Evolutionary conservation across 1,140 invertebrate genomes (phyloP).

Genomic region (Araneus ventricosus): DNA sequence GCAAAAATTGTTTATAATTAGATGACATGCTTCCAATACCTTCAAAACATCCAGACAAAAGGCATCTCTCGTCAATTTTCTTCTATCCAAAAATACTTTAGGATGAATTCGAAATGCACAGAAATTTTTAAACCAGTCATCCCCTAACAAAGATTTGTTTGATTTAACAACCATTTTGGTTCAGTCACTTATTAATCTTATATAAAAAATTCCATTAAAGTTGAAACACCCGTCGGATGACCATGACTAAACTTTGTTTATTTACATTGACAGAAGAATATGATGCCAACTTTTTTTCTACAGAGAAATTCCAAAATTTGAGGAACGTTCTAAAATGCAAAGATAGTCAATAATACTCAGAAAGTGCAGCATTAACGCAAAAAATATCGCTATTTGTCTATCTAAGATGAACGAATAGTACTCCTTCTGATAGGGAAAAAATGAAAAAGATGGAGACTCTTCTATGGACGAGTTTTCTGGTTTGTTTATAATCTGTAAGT

Average conservation of each 20-base stretch:
- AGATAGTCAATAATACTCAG: no score
- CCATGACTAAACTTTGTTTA: slow-evolving; percentile 32
- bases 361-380: no score
- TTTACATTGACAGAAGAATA: neutral
- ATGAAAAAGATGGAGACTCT: no score
- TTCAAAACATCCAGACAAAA: slow-evolving; percentile 70
- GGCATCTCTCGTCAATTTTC: slow-evolving; percentile 54
- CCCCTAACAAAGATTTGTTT: slow-evolving; percentile 34
- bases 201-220: neutral
- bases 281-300: neutral
- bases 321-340: no score
- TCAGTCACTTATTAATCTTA: neutral
- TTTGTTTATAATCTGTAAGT: no score
- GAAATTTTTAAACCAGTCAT: slow-evolving; percentile 63
- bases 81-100: slow-evolving; percentile 52
- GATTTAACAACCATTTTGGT: slow-evolving; percentile 33
- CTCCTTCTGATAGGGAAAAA: no score
- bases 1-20: no score
- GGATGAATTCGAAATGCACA: slow-evolving; percentile 53
- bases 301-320: no score
- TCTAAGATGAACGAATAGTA: no score
- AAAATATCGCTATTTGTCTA: no score
- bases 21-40: neutral
- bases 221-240: neutral
- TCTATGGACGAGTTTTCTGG: no score